phyloP scores from a whole-genome alignment of 2,797 vertebrate species.

The Choloepus didactylus region DNA sequence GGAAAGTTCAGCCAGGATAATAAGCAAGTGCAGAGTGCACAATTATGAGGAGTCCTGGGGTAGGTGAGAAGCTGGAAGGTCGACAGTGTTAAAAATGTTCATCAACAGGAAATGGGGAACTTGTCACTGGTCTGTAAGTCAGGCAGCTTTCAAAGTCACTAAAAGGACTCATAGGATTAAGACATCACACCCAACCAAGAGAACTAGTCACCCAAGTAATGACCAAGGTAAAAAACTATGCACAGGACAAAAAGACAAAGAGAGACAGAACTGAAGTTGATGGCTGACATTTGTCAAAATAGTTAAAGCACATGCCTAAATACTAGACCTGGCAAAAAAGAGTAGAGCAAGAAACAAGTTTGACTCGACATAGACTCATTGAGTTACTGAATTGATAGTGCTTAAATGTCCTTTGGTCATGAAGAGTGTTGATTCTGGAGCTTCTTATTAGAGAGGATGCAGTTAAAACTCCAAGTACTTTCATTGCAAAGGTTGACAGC shows the following conservation, averaged over 20 bases:
- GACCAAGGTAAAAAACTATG: neutral
- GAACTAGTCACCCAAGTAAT: neutral
- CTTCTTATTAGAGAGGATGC: neutral
- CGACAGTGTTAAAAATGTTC: neutral
- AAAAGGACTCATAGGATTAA: neutral
- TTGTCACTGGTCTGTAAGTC: neutral
- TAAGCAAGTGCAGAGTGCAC: neutral
- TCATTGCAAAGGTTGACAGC: neutral
- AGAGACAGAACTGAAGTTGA: neutral
- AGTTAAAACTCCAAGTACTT: neutral
- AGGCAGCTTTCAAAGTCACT: neutral
- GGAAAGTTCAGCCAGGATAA: neutral
- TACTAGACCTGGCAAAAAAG: neutral
- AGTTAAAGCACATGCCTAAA: neutral
- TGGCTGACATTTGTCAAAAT: neutral
- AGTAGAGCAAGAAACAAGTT: neutral
- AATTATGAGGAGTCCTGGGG: neutral
- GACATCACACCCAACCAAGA: neutral
- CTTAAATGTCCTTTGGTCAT: slow-evolving; percentile 9
- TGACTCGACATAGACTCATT: neutral
- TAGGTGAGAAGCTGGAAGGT: neutral
- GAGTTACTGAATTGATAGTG: neutral
- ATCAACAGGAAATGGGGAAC: neutral
- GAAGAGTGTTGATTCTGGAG: neutral
- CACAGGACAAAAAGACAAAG: neutral